These are phyloP conservation scores for Anthoscopus minutus DNA, from an alignment of 2,113 vertebrate species.

Conservation along the genomic window DNA sequence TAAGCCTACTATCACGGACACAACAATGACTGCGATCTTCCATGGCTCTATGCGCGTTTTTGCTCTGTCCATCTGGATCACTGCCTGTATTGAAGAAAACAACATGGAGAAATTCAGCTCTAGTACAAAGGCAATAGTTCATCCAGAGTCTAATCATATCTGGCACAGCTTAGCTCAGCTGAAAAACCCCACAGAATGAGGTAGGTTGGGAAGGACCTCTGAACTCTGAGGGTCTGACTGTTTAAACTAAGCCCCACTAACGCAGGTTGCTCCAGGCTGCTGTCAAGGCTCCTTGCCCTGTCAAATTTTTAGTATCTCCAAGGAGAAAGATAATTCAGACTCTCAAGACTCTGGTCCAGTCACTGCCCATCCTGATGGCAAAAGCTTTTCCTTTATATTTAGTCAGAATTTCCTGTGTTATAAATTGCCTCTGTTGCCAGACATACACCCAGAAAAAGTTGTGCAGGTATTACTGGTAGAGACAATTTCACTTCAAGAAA, in stretches of 20 bases:
- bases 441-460: not conserved
- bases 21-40: constrained; percentile 46
- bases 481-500: not conserved
- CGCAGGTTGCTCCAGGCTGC: not conserved
- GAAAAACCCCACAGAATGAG: not conserved
- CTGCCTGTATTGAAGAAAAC: not conserved
- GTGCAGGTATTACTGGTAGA: not conserved
- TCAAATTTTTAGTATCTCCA: not conserved
- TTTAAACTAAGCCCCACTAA: not conserved
- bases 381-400: not conserved
- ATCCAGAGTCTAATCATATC: not conserved
- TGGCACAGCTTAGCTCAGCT: not conserved
- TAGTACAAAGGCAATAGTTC: not conserved
- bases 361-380: not conserved
- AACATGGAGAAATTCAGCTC: not conserved
- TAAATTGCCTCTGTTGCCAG: not conserved
- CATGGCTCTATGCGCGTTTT: constrained; percentile 32
- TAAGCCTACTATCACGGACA: constrained; percentile 2
- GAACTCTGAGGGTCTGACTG: not conserved
- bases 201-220: not conserved
- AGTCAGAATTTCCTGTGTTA: not conserved
- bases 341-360: not conserved
- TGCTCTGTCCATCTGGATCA: constrained; percentile 12
- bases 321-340: not conserved
- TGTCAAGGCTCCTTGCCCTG: too few relatives aligned